Evolutionary conservation across 2,113 vertebrate species (phyloP).

Genomic region (Theristicus caerulescens): DNA sequence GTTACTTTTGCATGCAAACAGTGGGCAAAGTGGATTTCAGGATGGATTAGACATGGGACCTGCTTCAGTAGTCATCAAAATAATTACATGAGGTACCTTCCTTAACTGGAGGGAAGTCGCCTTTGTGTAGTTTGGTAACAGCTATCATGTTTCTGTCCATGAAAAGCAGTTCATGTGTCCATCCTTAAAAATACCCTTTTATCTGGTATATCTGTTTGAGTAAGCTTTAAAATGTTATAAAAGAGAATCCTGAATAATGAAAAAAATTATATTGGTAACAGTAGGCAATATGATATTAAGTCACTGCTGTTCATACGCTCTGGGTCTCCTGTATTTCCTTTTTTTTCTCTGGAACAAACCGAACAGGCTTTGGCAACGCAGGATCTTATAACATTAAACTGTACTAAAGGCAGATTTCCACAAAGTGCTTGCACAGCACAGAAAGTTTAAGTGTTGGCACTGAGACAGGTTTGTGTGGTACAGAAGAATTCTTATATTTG

Average conservation of each 20-base stretch:
- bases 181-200: neutral
- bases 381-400: slow-evolving; percentile 52
- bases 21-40: neutral
- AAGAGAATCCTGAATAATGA: neutral
- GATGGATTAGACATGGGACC: accelerated
- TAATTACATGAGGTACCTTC: neutral
- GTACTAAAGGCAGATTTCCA: slow-evolving; percentile 67
- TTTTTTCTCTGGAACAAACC: neutral
- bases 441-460: slow-evolving; percentile 69
- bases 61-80: neutral
- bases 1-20: neutral
- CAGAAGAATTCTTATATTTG: slow-evolving; percentile 59
- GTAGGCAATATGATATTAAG: neutral
- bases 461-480: slow-evolving; percentile 61
- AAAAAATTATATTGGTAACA: neutral
- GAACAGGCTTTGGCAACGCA: slow-evolving; percentile 56
- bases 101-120: neutral
- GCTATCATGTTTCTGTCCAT: accelerated
- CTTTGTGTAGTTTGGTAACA: neutral
- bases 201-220: neutral
- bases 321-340: slow-evolving; percentile 38
- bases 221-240: neutral
- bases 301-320: neutral
- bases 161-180: neutral
- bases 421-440: slow-evolving; percentile 73